phyloP scores from a whole-genome alignment of 2,797 vertebrate genomes.

The Ctenopoma multispine region DNA sequence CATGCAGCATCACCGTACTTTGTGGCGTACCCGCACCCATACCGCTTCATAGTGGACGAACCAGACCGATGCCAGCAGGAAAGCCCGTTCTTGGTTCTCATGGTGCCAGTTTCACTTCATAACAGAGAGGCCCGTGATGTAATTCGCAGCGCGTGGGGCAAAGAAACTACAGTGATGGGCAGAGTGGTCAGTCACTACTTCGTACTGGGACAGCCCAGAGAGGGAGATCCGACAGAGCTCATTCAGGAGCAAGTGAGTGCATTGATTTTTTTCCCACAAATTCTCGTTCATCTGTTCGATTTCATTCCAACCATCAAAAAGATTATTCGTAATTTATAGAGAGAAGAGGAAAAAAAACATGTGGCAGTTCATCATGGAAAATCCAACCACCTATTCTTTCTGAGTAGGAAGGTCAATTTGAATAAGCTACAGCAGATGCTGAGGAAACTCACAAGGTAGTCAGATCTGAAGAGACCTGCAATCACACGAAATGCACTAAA shows the following conservation, averaged over 20 bases:
- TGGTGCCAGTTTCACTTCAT: slow-evolving; percentile 55
- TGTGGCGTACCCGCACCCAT: slow-evolving; percentile 54
- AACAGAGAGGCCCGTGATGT: slow-evolving; percentile 46
- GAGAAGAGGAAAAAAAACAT: no score
- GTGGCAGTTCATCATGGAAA: no score
- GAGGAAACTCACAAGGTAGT: no score
- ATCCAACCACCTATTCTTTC: no score
- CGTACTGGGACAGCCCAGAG: slow-evolving; percentile 44
- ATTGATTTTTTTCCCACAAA: not conserved
- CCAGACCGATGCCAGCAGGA: slow-evolving; percentile 45
- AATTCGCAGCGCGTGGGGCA: slow-evolving; percentile 64
- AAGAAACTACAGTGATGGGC: slow-evolving; percentile 23
- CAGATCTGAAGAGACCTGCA: no score
- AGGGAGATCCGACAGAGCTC: not conserved
- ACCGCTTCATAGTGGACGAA: slow-evolving; percentile 50
- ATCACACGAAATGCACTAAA: no score
- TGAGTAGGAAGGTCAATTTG: no score
- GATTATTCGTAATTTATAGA: no score
- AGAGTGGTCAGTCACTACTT: slow-evolving; percentile 56
- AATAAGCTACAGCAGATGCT: no score
- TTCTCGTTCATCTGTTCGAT: not conserved
- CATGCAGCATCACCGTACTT: not conserved
- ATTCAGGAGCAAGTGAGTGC: slow-evolving; percentile 49
- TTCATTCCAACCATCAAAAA: no score
- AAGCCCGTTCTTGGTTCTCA: slow-evolving; percentile 62